Evolutionary conservation across 2,888 invertebrate species (phyloP).

Genomic region (Portevinia maculata): DNA sequence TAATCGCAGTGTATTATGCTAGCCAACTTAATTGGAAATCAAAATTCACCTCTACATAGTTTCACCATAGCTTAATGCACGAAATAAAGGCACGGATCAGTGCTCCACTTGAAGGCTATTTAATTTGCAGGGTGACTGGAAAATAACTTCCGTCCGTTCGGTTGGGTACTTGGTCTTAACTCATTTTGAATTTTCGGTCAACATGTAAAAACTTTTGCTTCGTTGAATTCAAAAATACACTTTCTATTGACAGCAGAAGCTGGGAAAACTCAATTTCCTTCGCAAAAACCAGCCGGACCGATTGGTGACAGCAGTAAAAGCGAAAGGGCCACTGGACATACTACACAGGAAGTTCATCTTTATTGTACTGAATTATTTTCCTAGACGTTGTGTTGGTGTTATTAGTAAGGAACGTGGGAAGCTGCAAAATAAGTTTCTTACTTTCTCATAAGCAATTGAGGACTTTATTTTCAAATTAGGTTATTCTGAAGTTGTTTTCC

Average conservation of each 20-base stretch:
- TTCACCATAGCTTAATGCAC: conserved; percentile 45
- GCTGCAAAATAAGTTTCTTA: conserved; percentile 22
- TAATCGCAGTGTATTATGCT: neutral
- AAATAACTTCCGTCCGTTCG: conserved; percentile 68
- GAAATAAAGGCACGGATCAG: conserved; percentile 66
- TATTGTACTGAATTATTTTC: conserved; percentile 38
- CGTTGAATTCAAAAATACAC: conserved; percentile 27
- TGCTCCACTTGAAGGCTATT: conserved; percentile 56
- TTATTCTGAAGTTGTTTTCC: conserved; percentile 73
- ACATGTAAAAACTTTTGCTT: conserved; percentile 71
- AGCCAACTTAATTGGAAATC: conserved; percentile 32
- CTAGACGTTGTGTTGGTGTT: neutral
- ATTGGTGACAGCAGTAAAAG: conserved; percentile 46
- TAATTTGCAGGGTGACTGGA: conserved; percentile 64
- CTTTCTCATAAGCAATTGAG: conserved; percentile 43
- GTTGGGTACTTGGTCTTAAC: conserved; percentile 24
- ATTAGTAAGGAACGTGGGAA: conserved; percentile 35
- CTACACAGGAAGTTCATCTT: conserved; percentile 61
- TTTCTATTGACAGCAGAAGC: conserved; percentile 42
- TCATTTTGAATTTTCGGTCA: conserved; percentile 43
- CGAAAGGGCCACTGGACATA: conserved; percentile 68
- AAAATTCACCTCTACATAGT: conserved; percentile 40
- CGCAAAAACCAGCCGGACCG: conserved; percentile 35
- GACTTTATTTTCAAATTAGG: conserved; percentile 71
- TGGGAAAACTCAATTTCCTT: conserved; percentile 71